Conservation (phyloP, 2,888 invertebrate genomes). For the Creontiades dilutus region DNA sequence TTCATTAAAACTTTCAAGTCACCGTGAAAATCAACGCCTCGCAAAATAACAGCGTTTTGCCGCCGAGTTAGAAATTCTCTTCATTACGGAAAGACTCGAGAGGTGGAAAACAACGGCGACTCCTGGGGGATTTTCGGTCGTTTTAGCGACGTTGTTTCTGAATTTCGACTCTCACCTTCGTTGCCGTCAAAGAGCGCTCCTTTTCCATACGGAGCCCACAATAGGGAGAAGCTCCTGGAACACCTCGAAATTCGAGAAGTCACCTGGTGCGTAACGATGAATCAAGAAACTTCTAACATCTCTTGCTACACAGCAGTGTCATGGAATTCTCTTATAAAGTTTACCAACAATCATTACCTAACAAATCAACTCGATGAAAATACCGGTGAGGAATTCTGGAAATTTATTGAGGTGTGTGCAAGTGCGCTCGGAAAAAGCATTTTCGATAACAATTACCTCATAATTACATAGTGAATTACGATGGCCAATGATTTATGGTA, state of each 20-base stretch:
- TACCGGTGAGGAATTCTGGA: too few species aligned
- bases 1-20: constrained; percentile 9
- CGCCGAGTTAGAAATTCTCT: not conserved
- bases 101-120: not conserved
- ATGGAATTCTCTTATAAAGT: too few species aligned
- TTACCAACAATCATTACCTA: too few species aligned
- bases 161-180: not conserved
- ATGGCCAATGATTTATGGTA: too few species aligned
- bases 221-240: not conserved
- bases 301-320: too few species aligned
- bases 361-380: too few species aligned
- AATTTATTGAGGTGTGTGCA: too few species aligned
- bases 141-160: not conserved
- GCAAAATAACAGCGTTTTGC: not conserved
- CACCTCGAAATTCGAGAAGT: not conserved
- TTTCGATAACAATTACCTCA: too few species aligned
- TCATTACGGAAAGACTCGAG: not conserved
- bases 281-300: not conserved
- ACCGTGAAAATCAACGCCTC: not conserved
- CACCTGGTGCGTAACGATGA: not conserved
- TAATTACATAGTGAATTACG: too few species aligned
- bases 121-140: not conserved
- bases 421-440: too few species aligned
- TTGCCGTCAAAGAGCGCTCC: not conserved
- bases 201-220: not conserved